These are phyloP conservation scores for Trichoplusia ni DNA, from an alignment of 1,140 invertebrate species.

Conservation along the genomic window DNA sequence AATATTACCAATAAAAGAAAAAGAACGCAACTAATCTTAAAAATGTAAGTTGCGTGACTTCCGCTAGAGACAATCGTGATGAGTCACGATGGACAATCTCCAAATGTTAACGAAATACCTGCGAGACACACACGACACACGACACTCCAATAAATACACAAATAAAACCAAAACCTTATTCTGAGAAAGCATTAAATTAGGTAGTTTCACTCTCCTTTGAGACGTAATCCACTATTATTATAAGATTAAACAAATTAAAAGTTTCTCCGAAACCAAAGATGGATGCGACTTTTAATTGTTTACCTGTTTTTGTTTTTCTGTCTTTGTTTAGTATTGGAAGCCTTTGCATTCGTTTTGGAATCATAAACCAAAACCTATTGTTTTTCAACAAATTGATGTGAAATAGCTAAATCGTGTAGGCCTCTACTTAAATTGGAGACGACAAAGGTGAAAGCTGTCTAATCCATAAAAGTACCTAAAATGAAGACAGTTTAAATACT, in stretches of 20 bases:
- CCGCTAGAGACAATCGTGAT: conserved; percentile 9
- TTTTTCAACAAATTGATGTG: no score
- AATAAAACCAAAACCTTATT: conserved; percentile 16
- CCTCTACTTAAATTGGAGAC: no score
- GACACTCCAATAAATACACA: not conserved
- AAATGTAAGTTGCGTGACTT: conserved; percentile 2
- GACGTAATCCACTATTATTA: not conserved
- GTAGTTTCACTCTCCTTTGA: not conserved
- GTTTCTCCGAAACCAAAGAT: not conserved
- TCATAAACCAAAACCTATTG: no score
- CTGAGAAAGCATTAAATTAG: conserved; percentile 7
- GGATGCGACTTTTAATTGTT: not conserved
- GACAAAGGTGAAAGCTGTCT: no score
- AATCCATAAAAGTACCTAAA: no score
- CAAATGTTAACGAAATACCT: not conserved
- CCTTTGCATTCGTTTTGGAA: no score
- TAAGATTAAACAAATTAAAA: conserved; percentile 6
- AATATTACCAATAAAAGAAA: no score
- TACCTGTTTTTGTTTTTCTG: not conserved
- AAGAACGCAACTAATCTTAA: not conserved
- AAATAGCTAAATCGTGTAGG: no score
- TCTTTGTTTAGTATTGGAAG: no score
- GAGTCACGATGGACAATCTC: not conserved
- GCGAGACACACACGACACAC: not conserved
- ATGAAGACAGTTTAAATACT: no score